Percentiles rank a stretch among this genome's conserved stretches.
Evolutionary conservation across 1,140 invertebrate genomes (phyloP).

Genomic region (Gryllus bimaculatus): DNA sequence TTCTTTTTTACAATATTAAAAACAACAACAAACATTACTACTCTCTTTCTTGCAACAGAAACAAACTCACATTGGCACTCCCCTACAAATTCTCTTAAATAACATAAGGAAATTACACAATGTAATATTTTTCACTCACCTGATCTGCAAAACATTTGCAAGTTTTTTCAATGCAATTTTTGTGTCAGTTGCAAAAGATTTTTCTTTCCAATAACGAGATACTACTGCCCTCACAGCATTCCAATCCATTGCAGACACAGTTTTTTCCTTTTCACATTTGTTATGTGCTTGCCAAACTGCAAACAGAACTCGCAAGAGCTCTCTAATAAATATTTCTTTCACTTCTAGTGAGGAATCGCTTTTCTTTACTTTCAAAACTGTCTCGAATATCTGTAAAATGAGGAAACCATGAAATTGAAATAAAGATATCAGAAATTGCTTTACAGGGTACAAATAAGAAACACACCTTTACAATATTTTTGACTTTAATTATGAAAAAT

Average conservation of each 20-base stretch:
- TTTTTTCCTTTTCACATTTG: constrained; percentile 26
- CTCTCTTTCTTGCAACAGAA: too few species aligned
- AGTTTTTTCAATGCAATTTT: constrained; percentile 40
- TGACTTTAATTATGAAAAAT: too few species aligned
- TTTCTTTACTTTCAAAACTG: constrained; percentile 18
- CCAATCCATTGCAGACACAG: constrained; percentile 32
- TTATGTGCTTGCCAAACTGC: constrained; percentile 33
- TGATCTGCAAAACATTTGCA: constrained; percentile 32
- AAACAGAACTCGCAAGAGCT: constrained; percentile 35
- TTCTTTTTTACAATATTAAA: too few species aligned
- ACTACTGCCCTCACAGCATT: constrained; percentile 31
- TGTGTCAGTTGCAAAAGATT: constrained; percentile 34
- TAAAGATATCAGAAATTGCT: not conserved
- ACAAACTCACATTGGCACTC: too few species aligned
- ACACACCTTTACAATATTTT: too few species aligned
- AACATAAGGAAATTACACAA: too few species aligned
- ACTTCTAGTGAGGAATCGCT: constrained; percentile 29
- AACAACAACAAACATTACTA: too few species aligned
- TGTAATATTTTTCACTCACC: constrained; percentile 17
- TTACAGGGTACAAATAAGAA: constrained; percentile 21
- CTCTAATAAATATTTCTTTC: constrained; percentile 37
- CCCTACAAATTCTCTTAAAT: too few species aligned
- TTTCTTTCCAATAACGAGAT: constrained; percentile 29
- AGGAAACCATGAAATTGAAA: not conserved
- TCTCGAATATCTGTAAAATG: constrained; percentile 20